Evolutionary conservation across 2,888 invertebrate genomes (phyloP).

Genomic region (Schizaphis graminum): DNA sequence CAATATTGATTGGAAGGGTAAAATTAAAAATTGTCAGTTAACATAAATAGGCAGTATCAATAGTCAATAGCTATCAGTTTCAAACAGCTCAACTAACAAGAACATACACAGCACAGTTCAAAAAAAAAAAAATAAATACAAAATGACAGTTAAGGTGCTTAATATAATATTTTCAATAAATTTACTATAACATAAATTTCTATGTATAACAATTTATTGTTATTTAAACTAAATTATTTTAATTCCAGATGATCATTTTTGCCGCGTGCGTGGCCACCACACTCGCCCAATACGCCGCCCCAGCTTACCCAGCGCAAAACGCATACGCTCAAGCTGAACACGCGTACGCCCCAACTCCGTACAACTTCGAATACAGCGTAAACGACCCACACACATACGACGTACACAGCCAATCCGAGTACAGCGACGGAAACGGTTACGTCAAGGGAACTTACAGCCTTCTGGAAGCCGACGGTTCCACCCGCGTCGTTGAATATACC

Average conservation of each 20-base stretch:
- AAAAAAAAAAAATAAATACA: background rate
- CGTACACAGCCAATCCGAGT: constrained; percentile 28
- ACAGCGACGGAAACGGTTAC: constrained; percentile 72
- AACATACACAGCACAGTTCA: background rate
- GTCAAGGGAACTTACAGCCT: constrained; percentile 75
- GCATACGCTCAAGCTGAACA: constrained; percentile 70
- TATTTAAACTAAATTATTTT: background rate
- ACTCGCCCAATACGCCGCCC: constrained; percentile 67
- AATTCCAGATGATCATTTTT: constrained; percentile 56
- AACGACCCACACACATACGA: constrained; percentile 71
- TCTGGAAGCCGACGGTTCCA: constrained; percentile 74
- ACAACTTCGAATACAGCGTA: constrained; percentile 60
- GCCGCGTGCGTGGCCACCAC: constrained; percentile 67
- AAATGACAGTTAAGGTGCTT: background rate
- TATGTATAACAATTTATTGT: no score
- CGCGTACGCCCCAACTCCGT: constrained; percentile 70
- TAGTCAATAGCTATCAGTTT: background rate
- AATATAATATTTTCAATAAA: background rate
- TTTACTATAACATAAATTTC: background rate
- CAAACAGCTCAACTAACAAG: background rate
- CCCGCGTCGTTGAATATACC: constrained; percentile 75
- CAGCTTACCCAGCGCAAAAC: background rate
- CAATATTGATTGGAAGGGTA: background rate
- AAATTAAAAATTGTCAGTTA: background rate
- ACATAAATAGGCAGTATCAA: background rate